Evolutionary conservation across 2,113 vertebrate species (phyloP).

Genomic region (Papio anubis): DNA sequence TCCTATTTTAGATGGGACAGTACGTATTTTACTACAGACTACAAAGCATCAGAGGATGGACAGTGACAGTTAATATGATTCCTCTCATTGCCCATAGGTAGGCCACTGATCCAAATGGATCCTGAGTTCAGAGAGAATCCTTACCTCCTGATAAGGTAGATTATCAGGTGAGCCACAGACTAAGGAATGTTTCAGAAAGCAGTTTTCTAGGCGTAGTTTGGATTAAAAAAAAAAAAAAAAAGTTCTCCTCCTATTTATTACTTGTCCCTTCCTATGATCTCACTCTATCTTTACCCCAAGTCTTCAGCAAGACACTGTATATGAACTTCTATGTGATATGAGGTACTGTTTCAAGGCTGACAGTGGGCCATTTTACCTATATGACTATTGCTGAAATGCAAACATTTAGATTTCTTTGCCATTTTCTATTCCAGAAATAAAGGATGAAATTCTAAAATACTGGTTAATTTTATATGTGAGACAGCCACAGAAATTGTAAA

Average conservation of each 20-base stretch:
- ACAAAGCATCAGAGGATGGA: neutral
- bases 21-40: neutral
- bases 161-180: neutral
- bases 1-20: neutral
- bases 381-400: neutral
- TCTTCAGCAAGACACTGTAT: neutral
- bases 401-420: neutral
- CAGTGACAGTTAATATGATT: neutral
- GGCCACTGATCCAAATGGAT: neutral
- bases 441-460: slow-evolving; percentile 26
- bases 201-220: neutral
- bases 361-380: neutral
- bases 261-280: neutral
- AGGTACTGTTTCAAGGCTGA: neutral
- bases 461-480: neutral
- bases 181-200: neutral
- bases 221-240: neutral
- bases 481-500: neutral
- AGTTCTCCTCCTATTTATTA: neutral
- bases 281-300: neutral
- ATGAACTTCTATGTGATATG: neutral
- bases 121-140: neutral
- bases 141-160: neutral
- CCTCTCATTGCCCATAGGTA: neutral
- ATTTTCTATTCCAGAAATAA: slow-evolving; percentile 19